These are phyloP conservation scores for Schlechtendalia chinensis DNA, from an alignment of 1,140 invertebrate species.

Conservation along the genomic window DNA sequence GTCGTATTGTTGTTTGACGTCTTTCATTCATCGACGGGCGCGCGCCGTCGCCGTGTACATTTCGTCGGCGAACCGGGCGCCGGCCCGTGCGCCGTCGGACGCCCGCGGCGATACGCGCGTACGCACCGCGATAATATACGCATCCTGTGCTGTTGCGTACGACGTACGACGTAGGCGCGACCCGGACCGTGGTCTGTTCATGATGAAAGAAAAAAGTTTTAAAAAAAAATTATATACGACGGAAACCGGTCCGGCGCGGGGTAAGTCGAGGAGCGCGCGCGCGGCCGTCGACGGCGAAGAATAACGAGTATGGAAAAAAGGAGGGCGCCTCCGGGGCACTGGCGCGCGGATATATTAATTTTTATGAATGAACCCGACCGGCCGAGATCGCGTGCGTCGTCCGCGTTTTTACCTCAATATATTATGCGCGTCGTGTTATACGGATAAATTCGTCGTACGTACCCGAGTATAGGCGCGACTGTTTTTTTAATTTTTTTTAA, in stretches of 20 bases:
- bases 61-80: slow-evolving; percentile 26
- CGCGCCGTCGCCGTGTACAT: neutral
- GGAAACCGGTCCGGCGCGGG: neutral
- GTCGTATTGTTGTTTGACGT: no score
- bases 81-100: slow-evolving; percentile 16
- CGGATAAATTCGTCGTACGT: no score
- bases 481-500: no score
- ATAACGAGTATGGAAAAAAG: neutral
- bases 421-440: neutral
- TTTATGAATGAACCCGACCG: slow-evolving; percentile 12
- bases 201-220: neutral
- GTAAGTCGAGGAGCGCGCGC: neutral
- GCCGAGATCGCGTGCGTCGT: neutral
- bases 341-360: slow-evolving; percentile 22
- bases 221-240: no score
- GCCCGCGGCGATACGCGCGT: slow-evolving; percentile 22
- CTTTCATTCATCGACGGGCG: slow-evolving; percentile 9
- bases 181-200: neutral
- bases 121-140: neutral
- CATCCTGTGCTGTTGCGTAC: neutral
- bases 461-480: no score
- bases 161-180: slow-evolving; percentile 10
- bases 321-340: neutral
- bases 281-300: neutral
- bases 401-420: neutral